Base-by-base conservation (phyloP, 2,888 invertebrate genomes). In the Drosophila prolongata region DNA sequence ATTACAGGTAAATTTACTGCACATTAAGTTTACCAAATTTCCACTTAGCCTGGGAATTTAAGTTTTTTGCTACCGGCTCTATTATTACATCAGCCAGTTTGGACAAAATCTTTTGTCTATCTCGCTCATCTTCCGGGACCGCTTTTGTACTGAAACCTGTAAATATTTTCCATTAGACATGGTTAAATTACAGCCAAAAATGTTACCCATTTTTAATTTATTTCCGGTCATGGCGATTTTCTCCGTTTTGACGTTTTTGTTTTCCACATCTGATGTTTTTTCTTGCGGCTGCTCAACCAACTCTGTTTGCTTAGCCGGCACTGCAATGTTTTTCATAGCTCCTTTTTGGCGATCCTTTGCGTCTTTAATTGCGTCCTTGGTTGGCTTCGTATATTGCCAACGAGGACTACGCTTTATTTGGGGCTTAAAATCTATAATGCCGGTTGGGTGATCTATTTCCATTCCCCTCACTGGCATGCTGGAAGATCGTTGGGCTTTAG, bases 31-130 rank as follows among this genome's bases (percentile, higher is more conserved):
- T 49, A 49, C 47, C 47, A 16, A 49, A 34, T 14, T 49, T 14
- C 47, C 47, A 49, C 11, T 49, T 49, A 34, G 30, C 14, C 30
- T 34, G 27, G 14, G 14, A 34, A 14, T 49, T 49, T 9, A 27
- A 5, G 14, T 30, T 49, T 14, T 16, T 34, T 10, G 14, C 8
- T 6, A 24, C 11, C 14, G 47, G 30, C 3, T 49, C 30, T 27
- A n/a, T 3, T 6, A 14, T 2, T 0, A 11, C 6, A 8, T 44
- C 44, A 3, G 24, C 6, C 13, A 6, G 24, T 13, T 44, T 44
- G 4, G 6, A 24, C 13, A 24, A 13, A 14, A 0, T 49, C 14
- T 34, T 27, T 30, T 14, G 47, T n/a, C n/a, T 27, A 14, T 27
- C 27, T 8, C 9, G 30, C 3, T 3, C 8, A 5, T 49, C 34